Conservation (phyloP, 2,797 vertebrate species). For the Cottoperca gobio region DNA sequence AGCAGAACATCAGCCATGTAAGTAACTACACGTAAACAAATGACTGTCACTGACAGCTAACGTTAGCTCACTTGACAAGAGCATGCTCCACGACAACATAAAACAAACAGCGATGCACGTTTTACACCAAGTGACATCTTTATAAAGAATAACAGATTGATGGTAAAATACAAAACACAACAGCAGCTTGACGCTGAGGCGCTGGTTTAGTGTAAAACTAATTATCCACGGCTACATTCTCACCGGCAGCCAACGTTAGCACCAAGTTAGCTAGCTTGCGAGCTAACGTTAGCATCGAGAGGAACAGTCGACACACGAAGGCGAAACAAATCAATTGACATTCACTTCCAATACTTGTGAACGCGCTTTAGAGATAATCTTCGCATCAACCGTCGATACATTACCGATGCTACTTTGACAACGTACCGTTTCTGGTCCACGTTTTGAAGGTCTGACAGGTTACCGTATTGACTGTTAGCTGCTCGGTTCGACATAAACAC, state of each 20-base stretch:
- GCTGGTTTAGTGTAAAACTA: too few species aligned
- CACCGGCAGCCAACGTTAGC: constrained; percentile 22
- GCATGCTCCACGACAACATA: constrained; percentile 10
- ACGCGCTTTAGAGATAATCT: accelerated
- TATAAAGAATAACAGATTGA: not conserved
- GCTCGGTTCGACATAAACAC: constrained; percentile 77
- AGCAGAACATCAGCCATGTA: not conserved
- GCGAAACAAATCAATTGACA: constrained; percentile 43
- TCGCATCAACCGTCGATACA: not conserved
- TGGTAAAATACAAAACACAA: not conserved
- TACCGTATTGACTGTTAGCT: constrained; percentile 8
- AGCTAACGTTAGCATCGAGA: constrained; percentile 58
- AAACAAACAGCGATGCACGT: not conserved
- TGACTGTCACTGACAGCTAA: constrained; percentile 28
- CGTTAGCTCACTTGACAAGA: constrained; percentile 11
- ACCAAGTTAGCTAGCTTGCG: constrained; percentile 35
- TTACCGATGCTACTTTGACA: accelerated
- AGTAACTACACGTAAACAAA: constrained; percentile 13
- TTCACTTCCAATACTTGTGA: not conserved
- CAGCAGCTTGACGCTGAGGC: not conserved
- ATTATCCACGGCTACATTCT: constrained; percentile 18
- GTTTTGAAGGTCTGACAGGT: constrained; percentile 48
- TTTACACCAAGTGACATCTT: not conserved
- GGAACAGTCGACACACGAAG: constrained; percentile 8
- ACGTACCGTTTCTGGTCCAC: constrained; percentile 71